Conservation (phyloP, 2,797 vertebrate species). For the Aldrovandia affinis region DNA sequence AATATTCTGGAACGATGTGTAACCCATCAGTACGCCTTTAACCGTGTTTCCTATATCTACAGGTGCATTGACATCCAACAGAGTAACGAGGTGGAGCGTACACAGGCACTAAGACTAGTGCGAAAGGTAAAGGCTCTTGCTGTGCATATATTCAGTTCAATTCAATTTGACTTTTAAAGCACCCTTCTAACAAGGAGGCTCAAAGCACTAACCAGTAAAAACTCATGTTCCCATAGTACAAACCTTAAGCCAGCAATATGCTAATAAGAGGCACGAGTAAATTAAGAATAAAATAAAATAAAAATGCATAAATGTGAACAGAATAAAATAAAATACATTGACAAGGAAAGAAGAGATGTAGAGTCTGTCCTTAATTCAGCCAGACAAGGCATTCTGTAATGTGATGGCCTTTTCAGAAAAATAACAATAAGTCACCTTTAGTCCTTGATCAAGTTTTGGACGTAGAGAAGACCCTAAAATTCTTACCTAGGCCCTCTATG, state of each 20-base stretch:
- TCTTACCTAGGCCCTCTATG: no score
- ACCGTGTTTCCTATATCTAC: conserved; percentile 37
- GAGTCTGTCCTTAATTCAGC: background rate
- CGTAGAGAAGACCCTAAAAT: background rate
- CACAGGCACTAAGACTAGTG: conserved; percentile 84
- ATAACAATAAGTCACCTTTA: background rate
- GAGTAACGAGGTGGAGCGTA: conserved; percentile 86
- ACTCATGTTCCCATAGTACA: background rate
- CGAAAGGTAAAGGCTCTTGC: conserved; percentile 73
- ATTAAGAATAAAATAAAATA: no score
- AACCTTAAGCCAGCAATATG: no score
- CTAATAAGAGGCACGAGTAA: no score
- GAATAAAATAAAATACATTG: no score
- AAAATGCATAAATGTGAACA: no score
- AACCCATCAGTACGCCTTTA: background rate
- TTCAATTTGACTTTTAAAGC: background rate
- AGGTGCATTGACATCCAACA: conserved; percentile 88
- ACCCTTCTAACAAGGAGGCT: background rate
- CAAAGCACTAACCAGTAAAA: background rate
- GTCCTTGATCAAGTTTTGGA: background rate
- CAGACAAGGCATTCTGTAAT: background rate
- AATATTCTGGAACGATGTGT: background rate
- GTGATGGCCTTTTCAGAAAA: background rate
- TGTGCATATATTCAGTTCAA: background rate
- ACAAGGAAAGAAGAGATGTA: no score